Percentiles rank a stretch among this genome's conserved stretches.
These are phyloP conservation scores for Cheirogaleus major DNA, from an alignment of 2,797 vertebrate species.

Conservation along the genomic window DNA sequence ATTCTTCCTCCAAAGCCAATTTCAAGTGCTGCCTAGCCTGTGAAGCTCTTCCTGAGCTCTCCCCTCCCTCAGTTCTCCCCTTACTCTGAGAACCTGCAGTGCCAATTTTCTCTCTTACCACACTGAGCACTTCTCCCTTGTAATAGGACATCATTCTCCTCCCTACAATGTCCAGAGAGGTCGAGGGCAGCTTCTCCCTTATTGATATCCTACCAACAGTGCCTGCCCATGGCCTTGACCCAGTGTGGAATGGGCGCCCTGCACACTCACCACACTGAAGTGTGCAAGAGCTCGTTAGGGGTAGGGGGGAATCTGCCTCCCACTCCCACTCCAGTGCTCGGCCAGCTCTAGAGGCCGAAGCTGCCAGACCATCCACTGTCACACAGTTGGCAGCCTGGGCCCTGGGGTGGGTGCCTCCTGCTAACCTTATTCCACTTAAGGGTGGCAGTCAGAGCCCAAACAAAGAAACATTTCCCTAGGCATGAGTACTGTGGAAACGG, in stretches of 20 bases:
- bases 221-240: accelerated
- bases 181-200: not conserved
- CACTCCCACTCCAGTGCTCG: not conserved
- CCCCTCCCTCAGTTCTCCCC: not conserved
- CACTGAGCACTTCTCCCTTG: not conserved
- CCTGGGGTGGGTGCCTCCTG: slow-evolving; percentile 70
- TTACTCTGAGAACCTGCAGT: not conserved
- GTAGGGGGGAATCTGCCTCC: accelerated
- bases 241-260: accelerated
- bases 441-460: slow-evolving; percentile 72
- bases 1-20: not conserved
- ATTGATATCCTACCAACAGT: not conserved
- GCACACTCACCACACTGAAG: not conserved
- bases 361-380: slow-evolving; percentile 58
- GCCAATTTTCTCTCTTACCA: not conserved
- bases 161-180: not conserved
- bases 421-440: slow-evolving; percentile 85
- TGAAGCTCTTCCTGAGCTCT: not conserved
- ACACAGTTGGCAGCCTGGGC: slow-evolving; percentile 42
- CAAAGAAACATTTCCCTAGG: slow-evolving; percentile 67
- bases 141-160: accelerated
- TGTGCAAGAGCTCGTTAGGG: not conserved
- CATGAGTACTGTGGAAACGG: slow-evolving; percentile 35
- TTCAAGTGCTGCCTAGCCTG: not conserved
- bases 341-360: not conserved